Base-by-base conservation (phyloP, 2,797 vertebrate species). In the Chloroceryle inda region DNA sequence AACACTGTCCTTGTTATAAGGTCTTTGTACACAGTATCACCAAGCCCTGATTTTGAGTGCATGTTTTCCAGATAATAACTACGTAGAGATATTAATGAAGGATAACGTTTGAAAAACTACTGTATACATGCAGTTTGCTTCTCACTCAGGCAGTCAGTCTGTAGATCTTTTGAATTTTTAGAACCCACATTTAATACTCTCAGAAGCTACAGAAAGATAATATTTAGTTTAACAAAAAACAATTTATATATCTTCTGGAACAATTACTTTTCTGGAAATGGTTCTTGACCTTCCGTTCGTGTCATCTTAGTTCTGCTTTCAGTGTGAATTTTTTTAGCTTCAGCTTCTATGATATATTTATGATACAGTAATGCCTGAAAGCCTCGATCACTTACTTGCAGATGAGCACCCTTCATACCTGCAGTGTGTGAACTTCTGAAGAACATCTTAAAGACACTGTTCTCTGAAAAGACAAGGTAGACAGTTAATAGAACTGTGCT, bases 81-180 rank as follows among this genome's bases (percentile, higher is more conserved):
- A 13, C 50, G 27, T 27, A 74, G 45, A 69, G 53, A 80, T 77
- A 68, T 23, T 74, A 85, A 38, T 23, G 64, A 88, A 92, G 45
- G 35, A 47, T 68, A 64, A 68, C 33, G 5, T 67, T 71, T 80
- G 42, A 85, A 77, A 72, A 78, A 85, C 29, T 68, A 49, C 45
- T 75, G 5, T 40, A 13, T 27, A 9, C 13, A 72, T 31, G 12
- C 5, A 52, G 22, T 77, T 72, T 2, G 0, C 15, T 72, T 26
- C 26, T 62, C 5, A 88, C 19, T 50, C 78, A 59, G 22, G 35
- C 73, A 81, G 12, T 42, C 33, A 50, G 9, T 56, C 23, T 56
- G 27, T 80, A 92, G 96, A 94, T 94, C 92, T 92, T 95, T 91
- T 75, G 29, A 69, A 40, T 66, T 75, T 68, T 86, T 72, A 69